A percentile compares a stretch with the other conserved stretches of the same genome.
These are phyloP conservation scores for Drosophila eugracilis DNA, from an alignment of 1,140 invertebrate species.

Conservation along the genomic window DNA sequence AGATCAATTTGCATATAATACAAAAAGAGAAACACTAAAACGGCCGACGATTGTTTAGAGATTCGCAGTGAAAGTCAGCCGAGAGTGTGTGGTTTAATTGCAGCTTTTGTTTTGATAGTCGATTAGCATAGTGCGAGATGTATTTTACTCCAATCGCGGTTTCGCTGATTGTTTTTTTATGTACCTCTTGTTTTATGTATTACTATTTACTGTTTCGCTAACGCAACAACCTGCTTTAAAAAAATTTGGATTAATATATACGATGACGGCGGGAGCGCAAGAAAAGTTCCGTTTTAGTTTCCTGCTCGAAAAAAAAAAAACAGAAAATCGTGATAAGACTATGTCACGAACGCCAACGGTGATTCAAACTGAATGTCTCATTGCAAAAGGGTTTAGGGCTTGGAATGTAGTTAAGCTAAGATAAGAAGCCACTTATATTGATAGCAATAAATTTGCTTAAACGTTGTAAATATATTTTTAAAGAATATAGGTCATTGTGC, in stretches of 20 bases:
- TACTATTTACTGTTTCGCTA: constrained; percentile 13
- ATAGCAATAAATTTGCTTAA: background rate
- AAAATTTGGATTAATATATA: constrained; percentile 31
- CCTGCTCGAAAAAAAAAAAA: constrained; percentile 18
- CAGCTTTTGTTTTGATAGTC: constrained; percentile 67
- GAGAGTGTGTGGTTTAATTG: constrained; percentile 64
- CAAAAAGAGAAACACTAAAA: constrained; percentile 71
- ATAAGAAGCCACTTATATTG: constrained; percentile 1
- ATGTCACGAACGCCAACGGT: constrained; percentile 29
- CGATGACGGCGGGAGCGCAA: constrained; percentile 4
- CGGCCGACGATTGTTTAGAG: constrained; percentile 40
- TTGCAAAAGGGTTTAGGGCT: background rate
- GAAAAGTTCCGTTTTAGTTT: constrained; percentile 31
- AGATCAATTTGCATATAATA: constrained; percentile 72
- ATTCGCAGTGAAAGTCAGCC: constrained; percentile 65
- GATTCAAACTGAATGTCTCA: constrained; percentile 23
- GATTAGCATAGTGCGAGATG: constrained; percentile 61
- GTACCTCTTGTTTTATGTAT: constrained; percentile 21
- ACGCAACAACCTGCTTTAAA: constrained; percentile 30
- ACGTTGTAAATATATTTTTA: no score
- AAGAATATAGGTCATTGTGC: no score
- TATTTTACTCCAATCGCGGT: constrained; percentile 39
- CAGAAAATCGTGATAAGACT: constrained; percentile 28
- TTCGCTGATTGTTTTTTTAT: constrained; percentile 39
- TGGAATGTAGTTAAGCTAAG: background rate